These are phyloP conservation scores for Stratiomys singularior DNA, from an alignment of 2,888 invertebrate genomes.

Conservation along the genomic window DNA sequence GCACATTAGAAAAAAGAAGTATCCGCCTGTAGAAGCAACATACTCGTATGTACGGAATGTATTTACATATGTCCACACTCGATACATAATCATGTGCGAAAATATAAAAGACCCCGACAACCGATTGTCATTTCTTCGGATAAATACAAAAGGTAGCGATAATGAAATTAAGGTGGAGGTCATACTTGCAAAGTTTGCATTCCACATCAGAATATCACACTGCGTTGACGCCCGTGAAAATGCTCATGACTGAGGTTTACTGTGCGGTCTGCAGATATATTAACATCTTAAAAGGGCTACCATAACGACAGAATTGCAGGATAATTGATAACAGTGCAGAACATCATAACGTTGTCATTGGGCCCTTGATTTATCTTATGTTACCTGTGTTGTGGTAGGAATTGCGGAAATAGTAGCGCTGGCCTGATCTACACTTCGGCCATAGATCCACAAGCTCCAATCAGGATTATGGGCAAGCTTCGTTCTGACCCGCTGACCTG, in stretches of 20 bases:
- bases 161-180: slow-evolving; percentile 32
- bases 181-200: slow-evolving; percentile 6
- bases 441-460: too few relatives aligned
- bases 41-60: too few relatives aligned
- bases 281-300: neutral
- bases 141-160: slow-evolving; percentile 18
- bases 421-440: too few relatives aligned
- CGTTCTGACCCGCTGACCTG: too few relatives aligned
- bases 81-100: too few relatives aligned
- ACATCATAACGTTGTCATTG: too few relatives aligned
- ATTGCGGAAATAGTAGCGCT: too few relatives aligned
- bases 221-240: too few relatives aligned
- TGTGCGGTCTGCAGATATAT: neutral
- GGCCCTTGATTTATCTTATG: too few relatives aligned
- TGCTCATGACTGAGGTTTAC: neutral
- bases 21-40: neutral
- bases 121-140: slow-evolving; percentile 4
- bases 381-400: too few relatives aligned
- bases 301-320: neutral
- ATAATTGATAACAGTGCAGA: too few relatives aligned
- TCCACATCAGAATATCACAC: slow-evolving; percentile 20
- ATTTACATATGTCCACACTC: neutral
- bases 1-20: neutral
- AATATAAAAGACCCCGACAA: neutral
- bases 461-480: too few relatives aligned